Base-by-base conservation (phyloP, 2,888 invertebrate genomes). In the Mycalesis mineus region DNA sequence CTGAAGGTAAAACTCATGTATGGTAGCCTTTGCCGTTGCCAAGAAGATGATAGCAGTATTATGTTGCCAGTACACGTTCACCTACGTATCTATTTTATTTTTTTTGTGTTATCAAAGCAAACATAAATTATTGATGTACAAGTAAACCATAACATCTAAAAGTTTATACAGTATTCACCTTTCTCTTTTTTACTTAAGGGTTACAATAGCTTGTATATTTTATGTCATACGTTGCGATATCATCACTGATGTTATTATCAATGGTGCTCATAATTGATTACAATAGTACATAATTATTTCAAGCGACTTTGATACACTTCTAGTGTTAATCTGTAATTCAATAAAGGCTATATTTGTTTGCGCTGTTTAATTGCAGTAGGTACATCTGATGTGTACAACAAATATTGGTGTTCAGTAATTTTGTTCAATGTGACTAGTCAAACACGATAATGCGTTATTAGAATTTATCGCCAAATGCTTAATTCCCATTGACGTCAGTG, bases 381-480 rank as follows among this genome's bases (percentile, higher is more conserved):
- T 58, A 65, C 67, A 69, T 68, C 70, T 66, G 67, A 63, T 67
- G 61, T 71, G 70, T 68, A 65, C 65, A 64, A 70, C 69, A 73
- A 71, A 75, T 72, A 75, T 61, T 67, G 66, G 59, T 68, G 11
- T 36, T 36, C 36, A 66, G 72, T 68, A 73, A 75, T 75, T 75
- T 73, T 65, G 72, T 57, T 72, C 61, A 67, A 65, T 68, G 68
- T 66, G 67, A 67, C 65, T 49, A 54, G 47, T 53, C 56, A 61
- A 50, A 65, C 55, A 64, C 47, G 72, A 74, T 72, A 74, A 73
- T 67, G 64, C 50, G 62, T 67, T 67, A 68, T 69, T 69, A 70
- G 59, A 65, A 66, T 66, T 69, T 70, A 68, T 68, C 71, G 67
- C 67, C 75, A 74, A 74, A 74, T 74, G 76, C 64, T 65, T 54